These are phyloP conservation scores for Drosophila busckii DNA, from an alignment of 1,140 invertebrate genomes.

Conservation along the genomic window DNA sequence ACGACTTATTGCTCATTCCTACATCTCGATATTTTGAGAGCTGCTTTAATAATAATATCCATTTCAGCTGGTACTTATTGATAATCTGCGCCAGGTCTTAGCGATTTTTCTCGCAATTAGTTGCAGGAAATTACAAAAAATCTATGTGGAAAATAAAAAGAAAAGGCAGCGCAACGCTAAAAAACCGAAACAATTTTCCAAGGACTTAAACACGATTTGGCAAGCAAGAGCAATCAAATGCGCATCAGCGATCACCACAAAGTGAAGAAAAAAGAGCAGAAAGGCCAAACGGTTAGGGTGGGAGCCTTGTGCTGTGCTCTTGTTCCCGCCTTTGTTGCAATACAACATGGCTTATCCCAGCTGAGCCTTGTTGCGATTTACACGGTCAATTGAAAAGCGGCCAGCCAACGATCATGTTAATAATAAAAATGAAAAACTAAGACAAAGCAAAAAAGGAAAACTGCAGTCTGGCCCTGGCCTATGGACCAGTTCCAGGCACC, in stretches of 20 bases:
- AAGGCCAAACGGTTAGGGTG: slow-evolving; percentile 17
- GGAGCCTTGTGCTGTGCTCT: slow-evolving; percentile 4
- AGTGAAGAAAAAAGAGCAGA: slow-evolving; percentile 38
- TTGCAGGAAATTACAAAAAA: slow-evolving; percentile 45
- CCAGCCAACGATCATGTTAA: slow-evolving; percentile 56
- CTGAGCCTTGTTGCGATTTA: slow-evolving; percentile 73
- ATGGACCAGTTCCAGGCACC: neutral
- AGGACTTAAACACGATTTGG: slow-evolving; percentile 57
- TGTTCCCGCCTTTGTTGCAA: slow-evolving; percentile 30
- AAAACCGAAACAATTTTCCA: slow-evolving; percentile 59
- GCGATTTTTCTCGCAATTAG: slow-evolving; percentile 76
- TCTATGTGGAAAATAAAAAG: slow-evolving; percentile 6
- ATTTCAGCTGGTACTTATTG: neutral
- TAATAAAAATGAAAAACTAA: slow-evolving; percentile 18
- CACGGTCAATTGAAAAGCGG: slow-evolving; percentile 77
- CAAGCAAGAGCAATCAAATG: slow-evolving; percentile 62
- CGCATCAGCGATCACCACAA: slow-evolving; percentile 62
- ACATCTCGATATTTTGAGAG: too few relatives aligned
- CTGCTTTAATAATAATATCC: slow-evolving; percentile 14
- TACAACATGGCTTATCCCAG: slow-evolving; percentile 70
- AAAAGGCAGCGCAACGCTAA: slow-evolving; percentile 34
- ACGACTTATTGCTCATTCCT: too few relatives aligned
- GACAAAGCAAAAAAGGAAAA: neutral
- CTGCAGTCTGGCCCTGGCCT: neutral
- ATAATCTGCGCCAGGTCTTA: slow-evolving; percentile 39